Percentiles rank a stretch among this genome's conserved stretches.
Conservation (phyloP, 1,140 invertebrate species). For the Nylanderia fulva region DNA sequence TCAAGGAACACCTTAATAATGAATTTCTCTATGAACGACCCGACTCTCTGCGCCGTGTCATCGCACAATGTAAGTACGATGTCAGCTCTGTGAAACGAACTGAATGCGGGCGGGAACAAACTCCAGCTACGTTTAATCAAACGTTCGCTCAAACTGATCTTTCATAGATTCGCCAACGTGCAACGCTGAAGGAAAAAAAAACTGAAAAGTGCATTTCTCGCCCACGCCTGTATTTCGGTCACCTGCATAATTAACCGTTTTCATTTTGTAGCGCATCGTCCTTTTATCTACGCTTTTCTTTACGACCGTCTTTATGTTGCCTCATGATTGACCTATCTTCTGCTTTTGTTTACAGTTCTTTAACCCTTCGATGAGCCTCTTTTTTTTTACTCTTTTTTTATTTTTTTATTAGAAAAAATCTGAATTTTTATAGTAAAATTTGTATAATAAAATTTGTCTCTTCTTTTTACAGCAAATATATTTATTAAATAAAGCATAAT, state of each 20-base stretch:
- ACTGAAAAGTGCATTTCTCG: constrained; percentile 17
- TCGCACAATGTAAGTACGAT: constrained; percentile 8
- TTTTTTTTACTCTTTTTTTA: too few relatives aligned
- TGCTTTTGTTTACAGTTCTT: constrained; percentile 30
- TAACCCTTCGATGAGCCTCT: neutral
- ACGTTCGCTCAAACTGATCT: neutral
- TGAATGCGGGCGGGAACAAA: constrained; percentile 59
- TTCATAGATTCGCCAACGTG: constrained; percentile 40
- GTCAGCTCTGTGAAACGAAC: constrained; percentile 21
- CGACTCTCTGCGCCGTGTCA: constrained; percentile 8
- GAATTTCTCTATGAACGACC: constrained; percentile 54
- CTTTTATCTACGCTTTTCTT: constrained; percentile 16
- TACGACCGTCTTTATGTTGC: constrained; percentile 13
- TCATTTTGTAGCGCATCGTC: constrained; percentile 61
- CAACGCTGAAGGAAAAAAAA: neutral
- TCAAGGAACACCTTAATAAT: constrained; percentile 67
- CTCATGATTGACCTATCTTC: constrained; percentile 2
- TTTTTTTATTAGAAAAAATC: neutral
- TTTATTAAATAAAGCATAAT: neutral
- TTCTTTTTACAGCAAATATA: neutral
- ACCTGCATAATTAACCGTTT: constrained; percentile 68
- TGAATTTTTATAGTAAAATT: neutral
- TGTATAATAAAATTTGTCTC: neutral
- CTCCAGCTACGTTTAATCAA: constrained; percentile 53
- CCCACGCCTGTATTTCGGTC: constrained; percentile 9